These are phyloP conservation scores for Macrosteles quadrilineatus DNA, from an alignment of 1,140 invertebrate genomes.

Conservation along the genomic window DNA sequence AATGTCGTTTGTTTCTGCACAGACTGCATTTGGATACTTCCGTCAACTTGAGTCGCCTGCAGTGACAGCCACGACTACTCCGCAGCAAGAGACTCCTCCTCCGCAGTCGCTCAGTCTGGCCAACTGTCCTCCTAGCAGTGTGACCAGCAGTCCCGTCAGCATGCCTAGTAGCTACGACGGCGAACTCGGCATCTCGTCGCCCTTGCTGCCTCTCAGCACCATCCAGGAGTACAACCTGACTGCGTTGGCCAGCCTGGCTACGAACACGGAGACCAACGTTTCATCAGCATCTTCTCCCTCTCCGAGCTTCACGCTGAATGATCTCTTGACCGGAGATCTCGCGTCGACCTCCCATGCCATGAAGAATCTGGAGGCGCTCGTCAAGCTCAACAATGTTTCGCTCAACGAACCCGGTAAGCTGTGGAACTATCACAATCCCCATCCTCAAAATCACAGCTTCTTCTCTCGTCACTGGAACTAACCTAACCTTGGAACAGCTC, in stretches of 20 bases:
- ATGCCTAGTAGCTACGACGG: conserved; percentile 80
- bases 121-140: conserved; percentile 51
- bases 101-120: conserved; percentile 40
- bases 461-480: conserved; percentile 7
- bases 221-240: conserved; percentile 84
- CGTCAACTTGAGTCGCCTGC: conserved; percentile 18
- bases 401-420: conserved; percentile 65
- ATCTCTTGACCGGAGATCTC: conserved; percentile 71
- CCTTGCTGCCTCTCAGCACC: conserved; percentile 50
- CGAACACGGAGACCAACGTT: conserved; percentile 57
- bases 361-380: conserved; percentile 85
- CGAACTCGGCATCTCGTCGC: conserved; percentile 55
- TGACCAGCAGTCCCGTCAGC: conserved; percentile 65
- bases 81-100: conserved; percentile 31
- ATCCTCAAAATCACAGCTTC: background rate
- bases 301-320: conserved; percentile 68
- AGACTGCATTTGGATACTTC: conserved; percentile 65
- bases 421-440: background rate
- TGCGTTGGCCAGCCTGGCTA: conserved; percentile 75
- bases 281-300: conserved; percentile 66
- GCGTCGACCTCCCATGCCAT: conserved; percentile 71
- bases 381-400: conserved; percentile 69
- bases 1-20: no score
- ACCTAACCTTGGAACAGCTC: conserved; percentile 1
- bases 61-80: conserved; percentile 12